Evolutionary conservation across 2,888 invertebrate genomes (phyloP).

Genomic region (Aspidapion aeneum): DNA sequence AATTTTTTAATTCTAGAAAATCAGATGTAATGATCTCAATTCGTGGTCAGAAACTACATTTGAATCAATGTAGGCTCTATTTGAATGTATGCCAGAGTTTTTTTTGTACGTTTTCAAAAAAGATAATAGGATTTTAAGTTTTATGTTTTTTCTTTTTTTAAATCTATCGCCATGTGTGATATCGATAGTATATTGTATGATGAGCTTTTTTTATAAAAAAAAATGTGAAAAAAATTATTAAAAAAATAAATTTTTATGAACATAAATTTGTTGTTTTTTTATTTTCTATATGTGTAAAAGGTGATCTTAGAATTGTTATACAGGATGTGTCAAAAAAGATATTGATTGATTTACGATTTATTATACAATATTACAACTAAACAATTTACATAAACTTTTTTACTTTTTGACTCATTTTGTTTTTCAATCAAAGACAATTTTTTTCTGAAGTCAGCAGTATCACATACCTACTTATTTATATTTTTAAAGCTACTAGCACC

Average conservation of each 20-base stretch:
- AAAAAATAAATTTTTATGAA: slow-evolving; percentile 21
- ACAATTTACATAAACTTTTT: no score
- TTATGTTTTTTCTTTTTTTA: slow-evolving; percentile 7
- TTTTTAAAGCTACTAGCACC: no score
- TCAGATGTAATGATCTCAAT: slow-evolving; percentile 23
- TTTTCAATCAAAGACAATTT: no score
- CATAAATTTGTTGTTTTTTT: slow-evolving; percentile 8
- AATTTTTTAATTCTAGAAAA: slow-evolving; percentile 16
- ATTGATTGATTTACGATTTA: no score
- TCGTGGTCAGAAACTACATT: slow-evolving; percentile 1
- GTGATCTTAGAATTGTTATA: no score
- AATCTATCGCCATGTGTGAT: slow-evolving; percentile 24
- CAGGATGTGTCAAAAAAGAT: no score
- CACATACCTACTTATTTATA: no score
- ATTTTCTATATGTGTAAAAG: no score
- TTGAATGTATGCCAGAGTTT: slow-evolving; percentile 18
- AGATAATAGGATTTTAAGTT: slow-evolving; percentile 20
- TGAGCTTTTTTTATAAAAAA: slow-evolving; percentile 24
- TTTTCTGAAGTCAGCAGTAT: no score
- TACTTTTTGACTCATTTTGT: no score
- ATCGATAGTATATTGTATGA: slow-evolving; percentile 22
- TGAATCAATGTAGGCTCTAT: slow-evolving; percentile 11
- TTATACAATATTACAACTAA: no score
- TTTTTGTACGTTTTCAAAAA: slow-evolving; percentile 25
- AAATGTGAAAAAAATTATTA: slow-evolving; percentile 13